Base-by-base conservation (phyloP, 2,797 vertebrate genomes). In the Poliocrania exsul region DNA sequence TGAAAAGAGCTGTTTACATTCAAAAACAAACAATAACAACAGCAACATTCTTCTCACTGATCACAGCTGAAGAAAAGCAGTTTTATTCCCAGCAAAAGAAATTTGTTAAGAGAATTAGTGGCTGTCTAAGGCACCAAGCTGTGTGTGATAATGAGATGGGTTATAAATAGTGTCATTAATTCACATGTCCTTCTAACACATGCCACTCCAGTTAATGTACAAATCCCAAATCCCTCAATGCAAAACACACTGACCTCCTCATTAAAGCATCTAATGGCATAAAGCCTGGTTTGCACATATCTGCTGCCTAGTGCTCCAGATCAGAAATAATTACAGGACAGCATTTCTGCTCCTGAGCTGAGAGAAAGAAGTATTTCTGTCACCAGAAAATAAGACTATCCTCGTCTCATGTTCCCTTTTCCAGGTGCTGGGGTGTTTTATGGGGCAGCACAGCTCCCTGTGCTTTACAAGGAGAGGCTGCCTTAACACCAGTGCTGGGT, bases 101-200 rank as follows among this genome's bases (percentile, higher is more conserved):
- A 96, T 91, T 95, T 81, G 79, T 96, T 96, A 96, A 96, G 95
- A 97, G 86, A 98, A 97, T 97, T 97, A 95, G 95, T 69, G 94
- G 90, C 88, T 94, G 92, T 96, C 96, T 96, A 88, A 96, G 83
- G 96, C 93, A 95, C 92, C 97, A 97, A 97, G 95, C 97, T 97
- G 96, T 80, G 92, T 96, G 81, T 96, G 97, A 96, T 97, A 98
- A 98, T 97, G 96, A 98, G 92, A 85, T 86, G 91, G 94, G 93
- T 97, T 98, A 98, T 97, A 98, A 98, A 98, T 97, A 97, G 97
- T 95, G 94, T 92, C 93, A 96, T 97, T 97, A 97, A 97, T 97
- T 97, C 96, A 85, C 86, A 88, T 95, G 96, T 97, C 94, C 86
- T 96, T 95, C 95, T 96, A 96, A 93, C 85, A 96, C 93, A 88